Evolutionary conservation across 2,797 vertebrate genomes (phyloP).

Genomic region (Esox masquinongy): DNA sequence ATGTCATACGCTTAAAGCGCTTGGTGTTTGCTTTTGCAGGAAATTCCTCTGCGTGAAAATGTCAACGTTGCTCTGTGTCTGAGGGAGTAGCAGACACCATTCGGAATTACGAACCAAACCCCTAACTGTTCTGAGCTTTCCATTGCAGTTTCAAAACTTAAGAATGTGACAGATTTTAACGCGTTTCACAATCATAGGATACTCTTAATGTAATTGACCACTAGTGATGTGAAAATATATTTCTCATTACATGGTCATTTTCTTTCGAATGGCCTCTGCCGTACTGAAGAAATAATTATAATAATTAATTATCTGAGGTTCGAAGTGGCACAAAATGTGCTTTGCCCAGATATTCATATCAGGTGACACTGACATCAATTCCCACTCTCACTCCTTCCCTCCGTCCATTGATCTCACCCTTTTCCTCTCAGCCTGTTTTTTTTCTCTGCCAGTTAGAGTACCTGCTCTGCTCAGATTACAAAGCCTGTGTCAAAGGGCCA

Average conservation of each 20-base stretch:
- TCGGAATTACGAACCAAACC: neutral
- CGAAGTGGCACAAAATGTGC: neutral
- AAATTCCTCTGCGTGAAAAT: slow-evolving; percentile 28
- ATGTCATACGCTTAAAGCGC: slow-evolving; percentile 23
- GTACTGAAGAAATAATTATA: neutral
- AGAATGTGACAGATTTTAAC: neutral
- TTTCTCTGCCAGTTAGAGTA: slow-evolving; percentile 45
- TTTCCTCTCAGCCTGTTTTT: slow-evolving; percentile 16
- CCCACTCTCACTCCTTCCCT: slow-evolving; percentile 1
- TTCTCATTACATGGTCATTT: neutral
- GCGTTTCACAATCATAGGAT: neutral
- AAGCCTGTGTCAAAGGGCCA: slow-evolving; percentile 47
- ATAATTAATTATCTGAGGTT: neutral
- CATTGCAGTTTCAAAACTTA: neutral
- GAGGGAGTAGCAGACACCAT: slow-evolving; percentile 10
- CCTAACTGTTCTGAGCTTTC: neutral
- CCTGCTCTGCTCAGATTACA: slow-evolving; percentile 69
- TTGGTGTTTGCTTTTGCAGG: slow-evolving; percentile 1
- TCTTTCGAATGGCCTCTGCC: neutral
- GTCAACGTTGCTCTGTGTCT: slow-evolving; percentile 3
- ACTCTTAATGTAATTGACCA: neutral
- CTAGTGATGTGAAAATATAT: no score
- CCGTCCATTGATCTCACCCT: slow-evolving; percentile 31
- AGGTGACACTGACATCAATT: neutral
- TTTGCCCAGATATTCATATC: neutral